Conservation (phyloP, 2,113 vertebrate genomes). For the Panthera uncia region DNA sequence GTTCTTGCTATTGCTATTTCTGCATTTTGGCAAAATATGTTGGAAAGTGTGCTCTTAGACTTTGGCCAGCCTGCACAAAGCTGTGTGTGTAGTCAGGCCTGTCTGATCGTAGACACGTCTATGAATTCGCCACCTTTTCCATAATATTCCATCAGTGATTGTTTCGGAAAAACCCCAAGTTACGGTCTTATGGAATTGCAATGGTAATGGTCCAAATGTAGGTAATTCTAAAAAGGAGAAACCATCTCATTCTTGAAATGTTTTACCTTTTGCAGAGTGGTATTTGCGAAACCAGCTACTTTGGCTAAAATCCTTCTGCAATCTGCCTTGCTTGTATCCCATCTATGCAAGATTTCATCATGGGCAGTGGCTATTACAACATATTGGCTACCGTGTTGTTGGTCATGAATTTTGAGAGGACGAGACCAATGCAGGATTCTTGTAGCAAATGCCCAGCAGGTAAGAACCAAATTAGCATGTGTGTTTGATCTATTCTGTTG, state of each 20-base stretch:
- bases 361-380: neutral
- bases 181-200: neutral
- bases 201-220: no score
- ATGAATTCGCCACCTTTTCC: neutral
- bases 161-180: neutral
- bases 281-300: neutral
- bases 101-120: neutral
- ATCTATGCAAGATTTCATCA: neutral
- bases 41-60: neutral
- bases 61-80: neutral
- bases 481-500: neutral
- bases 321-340: accelerated
- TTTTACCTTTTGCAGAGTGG: neutral
- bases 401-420: neutral
- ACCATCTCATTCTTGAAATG: neutral
- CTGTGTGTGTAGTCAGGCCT: accelerated
- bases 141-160: neutral
- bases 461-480: neutral
- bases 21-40: neutral
- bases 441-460: constrained; percentile 59
- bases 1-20: neutral
- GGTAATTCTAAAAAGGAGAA: neutral
- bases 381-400: constrained; percentile 12
- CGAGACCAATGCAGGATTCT: neutral
- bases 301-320: neutral